Conservation (phyloP, 2,888 invertebrate genomes). For the Drepana falcataria region DNA sequence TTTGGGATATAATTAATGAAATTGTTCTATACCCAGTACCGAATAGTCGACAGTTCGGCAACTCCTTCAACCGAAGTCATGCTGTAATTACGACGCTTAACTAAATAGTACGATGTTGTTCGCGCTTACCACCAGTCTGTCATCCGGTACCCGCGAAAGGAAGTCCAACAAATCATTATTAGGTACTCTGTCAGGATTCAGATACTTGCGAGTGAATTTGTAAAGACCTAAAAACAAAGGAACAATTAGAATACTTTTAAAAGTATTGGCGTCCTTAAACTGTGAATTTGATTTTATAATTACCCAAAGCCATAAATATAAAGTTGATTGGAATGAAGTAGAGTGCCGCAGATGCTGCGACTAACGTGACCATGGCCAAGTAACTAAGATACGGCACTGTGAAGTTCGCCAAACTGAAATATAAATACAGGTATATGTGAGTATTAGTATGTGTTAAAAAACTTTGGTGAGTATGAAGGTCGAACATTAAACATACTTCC, state of each 20-base stretch:
- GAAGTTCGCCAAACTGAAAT: slow-evolving; percentile 62
- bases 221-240: slow-evolving; percentile 53
- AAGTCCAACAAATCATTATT: slow-evolving; percentile 70
- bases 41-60: too few relatives aligned
- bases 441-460: not conserved
- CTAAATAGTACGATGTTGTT: not conserved
- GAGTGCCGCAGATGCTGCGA: slow-evolving; percentile 41
- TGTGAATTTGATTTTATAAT: slow-evolving; percentile 12
- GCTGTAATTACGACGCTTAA: too few relatives aligned
- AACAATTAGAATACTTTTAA: not conserved
- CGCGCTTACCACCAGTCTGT: slow-evolving; percentile 56
- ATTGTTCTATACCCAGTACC: too few relatives aligned
- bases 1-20: too few relatives aligned
- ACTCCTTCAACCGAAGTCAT: too few relatives aligned
- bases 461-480: not conserved
- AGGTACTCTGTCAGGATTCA: slow-evolving; percentile 60
- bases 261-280: slow-evolving; percentile 1
- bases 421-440: slow-evolving; percentile 8
- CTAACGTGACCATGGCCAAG: slow-evolving; percentile 47
- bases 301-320: slow-evolving; percentile 67
- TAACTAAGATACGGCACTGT: slow-evolving; percentile 68
- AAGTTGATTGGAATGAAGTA: slow-evolving; percentile 64
- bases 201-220: slow-evolving; percentile 58
- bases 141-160: slow-evolving; percentile 64
- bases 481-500: slow-evolving; percentile 49